phyloP scores from a whole-genome alignment of 2,888 invertebrate species.

The Morinoia aosen region DNA sequence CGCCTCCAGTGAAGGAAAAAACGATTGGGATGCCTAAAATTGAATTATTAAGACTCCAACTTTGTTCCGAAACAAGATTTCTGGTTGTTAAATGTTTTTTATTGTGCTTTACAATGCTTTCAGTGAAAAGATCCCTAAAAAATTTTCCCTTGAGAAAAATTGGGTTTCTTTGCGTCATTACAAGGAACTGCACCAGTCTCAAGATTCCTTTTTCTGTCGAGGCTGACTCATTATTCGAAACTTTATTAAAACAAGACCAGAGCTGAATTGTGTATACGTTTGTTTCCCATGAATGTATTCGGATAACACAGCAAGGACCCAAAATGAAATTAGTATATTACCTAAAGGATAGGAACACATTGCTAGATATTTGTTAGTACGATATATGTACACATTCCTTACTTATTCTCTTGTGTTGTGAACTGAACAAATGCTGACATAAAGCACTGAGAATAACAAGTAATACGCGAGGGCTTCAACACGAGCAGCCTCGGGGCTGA shows the following conservation, averaged over 20 bases:
- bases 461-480: not conserved
- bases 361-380: not conserved
- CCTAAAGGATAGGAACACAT: not conserved
- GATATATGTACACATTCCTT: not conserved
- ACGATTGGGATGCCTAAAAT: too few species aligned
- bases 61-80: too few species aligned
- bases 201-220: too few species aligned
- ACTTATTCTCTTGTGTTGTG: not conserved
- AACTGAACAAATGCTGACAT: slow-evolving; percentile 17
- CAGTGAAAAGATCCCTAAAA: not conserved
- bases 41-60: too few species aligned
- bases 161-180: too few species aligned
- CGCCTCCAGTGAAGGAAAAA: too few species aligned
- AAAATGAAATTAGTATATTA: not conserved
- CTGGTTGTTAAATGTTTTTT: not conserved
- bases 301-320: not conserved
- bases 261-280: not conserved
- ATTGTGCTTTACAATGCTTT: not conserved
- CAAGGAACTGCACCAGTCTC: too few species aligned
- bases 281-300: not conserved
- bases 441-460: not conserved
- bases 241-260: not conserved
- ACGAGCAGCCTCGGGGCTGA: not conserved
- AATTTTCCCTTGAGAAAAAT: not conserved
- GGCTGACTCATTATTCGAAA: not conserved